Evolutionary conservation across 2,888 invertebrate species (phyloP).

Genomic region (Parnassius glacialis): DNA sequence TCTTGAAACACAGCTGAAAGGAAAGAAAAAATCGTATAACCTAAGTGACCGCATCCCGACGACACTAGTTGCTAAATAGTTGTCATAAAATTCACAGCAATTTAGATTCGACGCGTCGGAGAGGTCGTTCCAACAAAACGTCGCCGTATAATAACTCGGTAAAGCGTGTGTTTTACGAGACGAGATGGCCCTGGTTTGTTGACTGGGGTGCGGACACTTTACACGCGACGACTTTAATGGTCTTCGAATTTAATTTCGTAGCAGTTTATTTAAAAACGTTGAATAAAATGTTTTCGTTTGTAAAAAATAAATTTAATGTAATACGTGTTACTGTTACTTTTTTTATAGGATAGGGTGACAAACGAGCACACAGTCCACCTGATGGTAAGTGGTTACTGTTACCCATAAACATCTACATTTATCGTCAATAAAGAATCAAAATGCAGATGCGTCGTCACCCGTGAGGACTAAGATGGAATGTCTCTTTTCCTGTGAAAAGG

Average conservation of each 20-base stretch:
- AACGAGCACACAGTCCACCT: too few species aligned
- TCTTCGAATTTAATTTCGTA: neutral
- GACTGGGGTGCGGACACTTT: constrained; percentile 35
- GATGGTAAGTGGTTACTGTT: too few species aligned
- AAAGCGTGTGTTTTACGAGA: constrained; percentile 65
- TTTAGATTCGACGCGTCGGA: constrained; percentile 60
- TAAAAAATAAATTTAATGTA: too few species aligned
- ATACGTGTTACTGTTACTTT: too few species aligned
- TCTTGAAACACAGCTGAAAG: neutral
- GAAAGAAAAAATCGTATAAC: constrained; percentile 21
- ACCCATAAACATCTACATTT: too few species aligned
- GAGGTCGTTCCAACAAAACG: constrained; percentile 53
- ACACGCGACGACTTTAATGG: constrained; percentile 28
- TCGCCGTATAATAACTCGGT: constrained; percentile 65
- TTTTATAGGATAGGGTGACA: too few species aligned
- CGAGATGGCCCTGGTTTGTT: constrained; percentile 41
- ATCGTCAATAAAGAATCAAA: too few species aligned
- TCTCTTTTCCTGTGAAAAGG: too few species aligned
- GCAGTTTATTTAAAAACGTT: too few species aligned
- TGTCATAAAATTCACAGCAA: constrained; percentile 67
- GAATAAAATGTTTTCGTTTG: too few species aligned
- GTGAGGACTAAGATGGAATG: too few species aligned
- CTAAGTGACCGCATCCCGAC: constrained; percentile 30
- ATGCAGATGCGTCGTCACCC: too few species aligned
- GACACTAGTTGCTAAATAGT: constrained; percentile 46